Percentiles rank a stretch among this genome's conserved stretches.
These are phyloP conservation scores for Morone saxatilis DNA, from an alignment of 2,113 vertebrate species.

Conservation along the genomic window DNA sequence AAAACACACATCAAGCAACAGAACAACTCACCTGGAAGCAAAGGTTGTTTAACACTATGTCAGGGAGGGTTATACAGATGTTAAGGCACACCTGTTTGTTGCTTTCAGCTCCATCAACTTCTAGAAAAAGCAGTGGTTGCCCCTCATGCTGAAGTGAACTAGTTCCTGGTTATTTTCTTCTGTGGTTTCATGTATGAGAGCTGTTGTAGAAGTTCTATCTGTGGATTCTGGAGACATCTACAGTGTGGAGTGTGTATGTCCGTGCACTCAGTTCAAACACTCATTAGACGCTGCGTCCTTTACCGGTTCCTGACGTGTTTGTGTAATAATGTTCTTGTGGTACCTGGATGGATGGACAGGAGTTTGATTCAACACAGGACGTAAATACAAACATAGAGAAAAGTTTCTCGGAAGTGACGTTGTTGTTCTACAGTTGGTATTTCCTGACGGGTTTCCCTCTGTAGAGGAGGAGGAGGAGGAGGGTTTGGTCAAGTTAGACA, in stretches of 20 bases:
- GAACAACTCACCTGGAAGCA: background rate
- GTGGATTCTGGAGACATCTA: constrained; percentile 61
- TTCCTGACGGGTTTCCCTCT: constrained; percentile 82
- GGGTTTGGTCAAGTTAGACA: constrained; percentile 24
- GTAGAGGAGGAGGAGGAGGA: constrained; percentile 14
- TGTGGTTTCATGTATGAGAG: background rate
- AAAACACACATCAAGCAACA: background rate
- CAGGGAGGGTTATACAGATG: background rate
- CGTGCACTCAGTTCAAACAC: background rate
- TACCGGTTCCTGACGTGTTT: background rate
- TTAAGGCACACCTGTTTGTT: background rate
- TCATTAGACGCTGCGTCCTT: background rate
- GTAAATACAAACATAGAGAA: background rate
- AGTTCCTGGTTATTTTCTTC: constrained; percentile 70
- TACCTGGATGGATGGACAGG: background rate
- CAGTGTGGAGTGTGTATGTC: constrained; percentile 42
- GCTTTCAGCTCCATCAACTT: background rate
- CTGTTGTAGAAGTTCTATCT: too few species aligned
- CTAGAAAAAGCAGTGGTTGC: background rate
- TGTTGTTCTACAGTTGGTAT: constrained; percentile 62
- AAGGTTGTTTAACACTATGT: background rate
- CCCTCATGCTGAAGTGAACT: background rate
- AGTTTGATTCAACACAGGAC: constrained; percentile 9
- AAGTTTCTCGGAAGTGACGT: constrained; percentile 76
- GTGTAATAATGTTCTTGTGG: background rate